phyloP scores from a whole-genome alignment of 2,797 vertebrate species.

The Pygocentrus nattereri region DNA sequence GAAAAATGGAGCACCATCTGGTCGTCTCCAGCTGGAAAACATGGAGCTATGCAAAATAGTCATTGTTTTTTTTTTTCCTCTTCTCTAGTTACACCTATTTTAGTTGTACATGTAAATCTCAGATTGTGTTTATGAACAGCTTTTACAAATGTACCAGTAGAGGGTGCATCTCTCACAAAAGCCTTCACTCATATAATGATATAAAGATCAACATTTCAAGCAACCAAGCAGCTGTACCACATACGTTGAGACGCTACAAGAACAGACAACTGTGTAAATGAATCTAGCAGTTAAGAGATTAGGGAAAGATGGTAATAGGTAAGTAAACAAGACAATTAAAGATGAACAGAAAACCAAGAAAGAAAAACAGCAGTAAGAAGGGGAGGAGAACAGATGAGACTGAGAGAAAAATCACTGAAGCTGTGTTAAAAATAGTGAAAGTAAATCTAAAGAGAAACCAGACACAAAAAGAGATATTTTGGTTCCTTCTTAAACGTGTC shows the following conservation, averaged over 20 bases:
- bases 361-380: neutral
- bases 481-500: neutral
- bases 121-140: neutral
- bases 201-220: neutral
- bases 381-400: neutral
- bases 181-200: neutral
- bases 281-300: neutral
- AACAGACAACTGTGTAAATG: neutral
- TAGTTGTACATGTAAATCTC: neutral
- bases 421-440: slow-evolving; percentile 16
- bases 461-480: slow-evolving; percentile 5
- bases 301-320: neutral
- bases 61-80: neutral
- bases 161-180: slow-evolving; percentile 33
- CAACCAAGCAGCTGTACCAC: neutral
- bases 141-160: slow-evolving; percentile 16
- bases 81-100: neutral
- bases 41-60: neutral
- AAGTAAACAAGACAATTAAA: neutral
- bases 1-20: neutral
- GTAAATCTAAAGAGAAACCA: neutral
- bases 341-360: neutral
- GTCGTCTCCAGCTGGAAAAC: neutral
- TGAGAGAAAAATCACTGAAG: neutral
- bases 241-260: neutral